Evolutionary conservation across 2,888 invertebrate species (phyloP), one percentile per base, ranked within the genome.

Genomic region (Synergus laeviventris): DNA sequence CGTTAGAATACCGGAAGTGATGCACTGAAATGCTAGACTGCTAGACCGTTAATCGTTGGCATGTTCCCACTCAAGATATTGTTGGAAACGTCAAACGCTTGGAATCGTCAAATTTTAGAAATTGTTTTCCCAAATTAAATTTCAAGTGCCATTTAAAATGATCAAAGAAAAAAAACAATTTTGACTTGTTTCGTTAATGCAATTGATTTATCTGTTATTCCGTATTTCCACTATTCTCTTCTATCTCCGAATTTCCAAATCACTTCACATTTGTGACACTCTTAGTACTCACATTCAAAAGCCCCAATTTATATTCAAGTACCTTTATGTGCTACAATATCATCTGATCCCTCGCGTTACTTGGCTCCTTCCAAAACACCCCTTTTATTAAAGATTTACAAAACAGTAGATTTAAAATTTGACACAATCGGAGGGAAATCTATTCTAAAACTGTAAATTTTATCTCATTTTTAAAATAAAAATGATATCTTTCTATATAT

Each of bases 281-380:
- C 49, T 49, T 49, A n/a, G 49, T 18, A n/a, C n/a, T 49, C n/a
- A 49, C 49, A 49, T n/a, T 49, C 49, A 49, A 49, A 18, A 49
- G n/a, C 49, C 49, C 49, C 49, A 49, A n/a, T 49, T 49, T 49
- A 18, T 49, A 49, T 49, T n/a, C 49, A 49, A n/a, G n/a, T n/a
- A n/a, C 49, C 49, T n/a, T 49, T n/a, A 49, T n/a, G 49, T 49
- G 49, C n/a, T 3, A 49, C n/a, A n/a, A 1, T n/a, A 49, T 49
- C n/a, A n/a, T 49, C n/a, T 49, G 49, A n/a, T 49, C 49, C n/a
- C 49, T 49, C 16, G 7, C 49, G 16, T 8, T 7, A 1, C 8
- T 49, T 8, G 16, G 8, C 1, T n/a, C 49, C n/a, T 49, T 49
- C 8, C 16, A n/a, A n/a, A 16, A 49, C 49, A 49, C 16, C 49